Evolutionary conservation across 2,113 vertebrate species (phyloP).

Genomic region (Nothobranchius furzeri): DNA sequence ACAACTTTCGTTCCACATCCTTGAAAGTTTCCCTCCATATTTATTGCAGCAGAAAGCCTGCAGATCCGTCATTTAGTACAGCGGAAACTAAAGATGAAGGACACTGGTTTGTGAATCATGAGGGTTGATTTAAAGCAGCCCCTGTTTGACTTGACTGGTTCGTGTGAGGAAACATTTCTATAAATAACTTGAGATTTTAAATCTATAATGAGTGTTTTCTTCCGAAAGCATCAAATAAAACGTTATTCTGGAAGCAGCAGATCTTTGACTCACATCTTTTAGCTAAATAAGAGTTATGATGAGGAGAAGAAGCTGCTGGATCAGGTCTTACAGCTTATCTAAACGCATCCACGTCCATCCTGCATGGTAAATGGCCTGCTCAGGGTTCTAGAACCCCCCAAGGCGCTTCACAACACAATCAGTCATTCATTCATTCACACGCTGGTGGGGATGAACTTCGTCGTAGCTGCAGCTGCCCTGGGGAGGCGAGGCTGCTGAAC

Average conservation of each 20-base stretch:
- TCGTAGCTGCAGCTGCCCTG: too few species aligned
- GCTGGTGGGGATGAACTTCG: too few species aligned
- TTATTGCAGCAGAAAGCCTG: too few species aligned
- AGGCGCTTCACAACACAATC: too few species aligned
- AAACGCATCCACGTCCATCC: too few species aligned
- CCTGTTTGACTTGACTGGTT: neutral
- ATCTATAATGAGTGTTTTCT: neutral
- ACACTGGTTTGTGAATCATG: too few species aligned
- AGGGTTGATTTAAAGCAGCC: constrained; percentile 8
- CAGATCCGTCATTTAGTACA: neutral
- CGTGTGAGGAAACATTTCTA: too few species aligned
- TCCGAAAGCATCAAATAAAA: neutral
- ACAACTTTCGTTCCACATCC: neutral
- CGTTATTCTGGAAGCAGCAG: neutral
- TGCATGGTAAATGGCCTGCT: too few species aligned
- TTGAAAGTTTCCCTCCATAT: neutral
- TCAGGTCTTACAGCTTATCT: neutral
- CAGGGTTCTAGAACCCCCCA: too few species aligned
- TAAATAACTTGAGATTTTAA: too few species aligned
- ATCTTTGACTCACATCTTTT: neutral
- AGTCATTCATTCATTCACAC: too few species aligned
- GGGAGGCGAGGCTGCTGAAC: too few species aligned
- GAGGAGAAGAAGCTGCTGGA: neutral
- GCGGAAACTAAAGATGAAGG: neutral
- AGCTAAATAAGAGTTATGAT: neutral